Evolutionary conservation across 2,113 vertebrate species (phyloP).

Genomic region (Cardinalis cardinalis): DNA sequence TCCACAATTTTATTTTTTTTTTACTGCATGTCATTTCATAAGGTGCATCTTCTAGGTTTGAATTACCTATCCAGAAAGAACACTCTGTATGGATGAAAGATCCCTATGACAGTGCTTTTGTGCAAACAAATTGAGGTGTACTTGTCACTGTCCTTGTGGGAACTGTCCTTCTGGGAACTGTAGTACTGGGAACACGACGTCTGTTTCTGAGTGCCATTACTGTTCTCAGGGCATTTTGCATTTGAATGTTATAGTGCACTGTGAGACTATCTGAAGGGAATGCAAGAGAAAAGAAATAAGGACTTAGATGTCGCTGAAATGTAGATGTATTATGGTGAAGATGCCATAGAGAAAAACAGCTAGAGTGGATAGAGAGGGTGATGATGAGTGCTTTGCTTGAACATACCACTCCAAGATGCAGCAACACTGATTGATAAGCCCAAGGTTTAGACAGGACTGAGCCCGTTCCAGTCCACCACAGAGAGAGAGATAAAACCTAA

Average conservation of each 20-base stretch:
- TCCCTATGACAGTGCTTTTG: background rate
- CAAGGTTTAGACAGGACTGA: background rate
- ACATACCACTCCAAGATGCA: background rate
- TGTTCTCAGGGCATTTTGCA: background rate
- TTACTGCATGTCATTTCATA: background rate
- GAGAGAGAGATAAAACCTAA: background rate
- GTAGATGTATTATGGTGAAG: background rate
- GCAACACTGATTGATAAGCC: accelerated
- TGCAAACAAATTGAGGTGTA: background rate
- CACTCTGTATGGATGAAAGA: background rate
- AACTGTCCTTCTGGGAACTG: background rate
- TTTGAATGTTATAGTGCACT: background rate
- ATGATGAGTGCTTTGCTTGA: background rate
- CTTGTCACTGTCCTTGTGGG: background rate
- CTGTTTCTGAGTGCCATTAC: background rate
- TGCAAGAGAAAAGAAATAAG: background rate
- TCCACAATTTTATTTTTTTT: background rate
- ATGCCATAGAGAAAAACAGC: background rate
- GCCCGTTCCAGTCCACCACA: background rate
- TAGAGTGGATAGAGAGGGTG: background rate
- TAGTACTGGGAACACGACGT: background rate
- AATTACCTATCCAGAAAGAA: background rate
- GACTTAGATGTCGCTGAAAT: background rate
- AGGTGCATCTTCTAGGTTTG: background rate
- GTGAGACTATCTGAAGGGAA: background rate